Conservation (phyloP, 1,140 invertebrate genomes). For the Lanistes nyassanus region DNA sequence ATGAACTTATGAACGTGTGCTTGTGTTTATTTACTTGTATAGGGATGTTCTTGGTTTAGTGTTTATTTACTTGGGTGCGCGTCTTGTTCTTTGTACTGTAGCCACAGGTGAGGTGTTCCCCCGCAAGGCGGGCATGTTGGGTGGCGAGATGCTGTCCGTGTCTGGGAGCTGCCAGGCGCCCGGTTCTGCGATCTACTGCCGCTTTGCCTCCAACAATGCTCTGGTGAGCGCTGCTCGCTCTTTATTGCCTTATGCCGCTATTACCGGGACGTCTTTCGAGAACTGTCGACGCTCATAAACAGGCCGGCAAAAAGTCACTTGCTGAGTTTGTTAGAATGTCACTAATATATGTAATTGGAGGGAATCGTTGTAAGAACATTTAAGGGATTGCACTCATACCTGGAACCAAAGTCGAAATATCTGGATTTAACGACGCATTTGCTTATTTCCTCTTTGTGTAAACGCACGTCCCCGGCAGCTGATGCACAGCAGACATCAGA, state of each 20-base stretch:
- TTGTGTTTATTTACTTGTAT: neutral
- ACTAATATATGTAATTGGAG: neutral
- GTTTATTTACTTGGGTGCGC: neutral
- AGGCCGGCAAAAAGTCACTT: neutral
- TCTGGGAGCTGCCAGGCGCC: constrained; percentile 30
- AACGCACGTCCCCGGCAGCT: no score
- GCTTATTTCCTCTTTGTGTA: no score
- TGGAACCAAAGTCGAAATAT: no score
- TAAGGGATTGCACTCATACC: neutral
- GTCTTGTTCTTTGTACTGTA: constrained; percentile 1
- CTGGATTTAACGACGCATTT: no score
- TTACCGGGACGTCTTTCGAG: neutral
- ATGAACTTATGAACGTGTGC: no score
- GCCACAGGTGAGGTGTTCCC: constrained; percentile 32
- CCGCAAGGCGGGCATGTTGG: constrained; percentile 39
- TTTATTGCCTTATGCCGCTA: neutral
- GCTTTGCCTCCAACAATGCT: constrained; percentile 26
- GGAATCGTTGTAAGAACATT: neutral
- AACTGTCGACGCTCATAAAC: no score
- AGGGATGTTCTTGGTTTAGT: constrained; percentile 9
- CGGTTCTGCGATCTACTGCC: constrained; percentile 25
- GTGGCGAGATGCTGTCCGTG: constrained; percentile 44
- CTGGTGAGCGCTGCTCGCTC: neutral
- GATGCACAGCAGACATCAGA: no score
- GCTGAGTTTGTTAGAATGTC: no score